A percentile compares a stretch with the other conserved stretches of the same genome.
phyloP scores from a whole-genome alignment of 1,140 invertebrate genomes.

The Palaemon carinicauda region DNA sequence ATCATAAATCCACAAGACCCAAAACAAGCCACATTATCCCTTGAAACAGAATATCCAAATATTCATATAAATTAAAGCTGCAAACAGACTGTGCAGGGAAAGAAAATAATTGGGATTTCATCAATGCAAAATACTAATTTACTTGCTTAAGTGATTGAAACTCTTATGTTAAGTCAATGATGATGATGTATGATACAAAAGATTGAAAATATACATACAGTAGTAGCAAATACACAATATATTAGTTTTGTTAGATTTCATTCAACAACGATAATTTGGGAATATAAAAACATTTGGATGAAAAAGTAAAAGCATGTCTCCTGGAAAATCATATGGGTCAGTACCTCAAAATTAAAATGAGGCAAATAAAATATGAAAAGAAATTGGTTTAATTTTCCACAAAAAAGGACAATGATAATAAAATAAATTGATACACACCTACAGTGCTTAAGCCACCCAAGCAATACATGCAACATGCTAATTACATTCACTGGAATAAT shows the following conservation, averaged over 20 bases:
- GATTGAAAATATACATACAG: background rate
- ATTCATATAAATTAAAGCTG: background rate
- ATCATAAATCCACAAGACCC: background rate
- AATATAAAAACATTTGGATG: background rate
- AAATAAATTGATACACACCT: background rate
- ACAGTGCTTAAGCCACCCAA: conserved; percentile 21
- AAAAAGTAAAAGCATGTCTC: background rate
- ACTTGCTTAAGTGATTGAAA: too few species aligned
- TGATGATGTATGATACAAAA: background rate
- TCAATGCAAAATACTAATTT: background rate
- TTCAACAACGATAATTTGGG: too few species aligned
- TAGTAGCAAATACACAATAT: background rate
- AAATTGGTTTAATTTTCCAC: too few species aligned
- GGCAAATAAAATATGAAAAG: background rate
- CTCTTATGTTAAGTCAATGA: too few species aligned
- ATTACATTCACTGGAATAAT: background rate
- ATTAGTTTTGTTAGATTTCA: conserved; percentile 19
- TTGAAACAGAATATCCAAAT: conserved; percentile 26
- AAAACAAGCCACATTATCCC: conserved; percentile 35
- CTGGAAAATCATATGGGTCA: background rate
- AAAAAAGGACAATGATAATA: too few species aligned
- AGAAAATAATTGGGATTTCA: background rate
- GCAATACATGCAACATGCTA: conserved; percentile 29
- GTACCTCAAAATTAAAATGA: background rate
- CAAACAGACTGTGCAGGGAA: background rate